phyloP scores from a whole-genome alignment of 2,113 vertebrate species.

The Pristiophorus japonicus region DNA sequence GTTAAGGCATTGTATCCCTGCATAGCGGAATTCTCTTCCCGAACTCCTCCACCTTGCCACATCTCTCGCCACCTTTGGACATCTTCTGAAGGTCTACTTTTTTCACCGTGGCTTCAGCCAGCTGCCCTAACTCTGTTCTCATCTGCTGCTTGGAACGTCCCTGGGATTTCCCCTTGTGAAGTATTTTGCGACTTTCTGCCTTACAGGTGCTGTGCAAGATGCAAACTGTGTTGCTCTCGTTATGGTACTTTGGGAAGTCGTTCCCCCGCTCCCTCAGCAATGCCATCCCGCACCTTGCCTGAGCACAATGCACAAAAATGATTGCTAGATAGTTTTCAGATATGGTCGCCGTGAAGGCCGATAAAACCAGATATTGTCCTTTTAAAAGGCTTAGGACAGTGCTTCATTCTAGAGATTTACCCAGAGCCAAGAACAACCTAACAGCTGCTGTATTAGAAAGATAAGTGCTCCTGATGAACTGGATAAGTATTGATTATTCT shows the following conservation, averaged over 20 bases:
- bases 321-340: slow-evolving; percentile 1
- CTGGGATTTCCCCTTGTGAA: neutral
- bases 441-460: slow-evolving; percentile 34
- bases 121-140: neutral
- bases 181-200: neutral
- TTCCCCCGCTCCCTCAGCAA: neutral
- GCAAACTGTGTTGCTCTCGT: neutral
- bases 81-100: neutral
- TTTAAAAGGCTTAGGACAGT: slow-evolving; percentile 14
- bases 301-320: slow-evolving; percentile 2
- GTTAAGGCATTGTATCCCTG: neutral
- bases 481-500: slow-evolving; percentile 37
- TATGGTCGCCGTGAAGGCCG: neutral
- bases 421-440: neutral
- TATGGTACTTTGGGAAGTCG: neutral
- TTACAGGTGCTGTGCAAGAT: neutral
- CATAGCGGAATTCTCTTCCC: neutral
- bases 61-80: neutral
- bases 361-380: slow-evolving; percentile 27
- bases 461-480: slow-evolving; percentile 36
- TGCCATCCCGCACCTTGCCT: neutral
- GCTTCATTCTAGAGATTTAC: slow-evolving; percentile 33
- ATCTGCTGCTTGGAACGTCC: neutral
- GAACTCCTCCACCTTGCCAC: neutral
- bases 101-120: neutral